Conservation (phyloP, 2,797 vertebrate species). For the Centroberyx gerrardi region DNA sequence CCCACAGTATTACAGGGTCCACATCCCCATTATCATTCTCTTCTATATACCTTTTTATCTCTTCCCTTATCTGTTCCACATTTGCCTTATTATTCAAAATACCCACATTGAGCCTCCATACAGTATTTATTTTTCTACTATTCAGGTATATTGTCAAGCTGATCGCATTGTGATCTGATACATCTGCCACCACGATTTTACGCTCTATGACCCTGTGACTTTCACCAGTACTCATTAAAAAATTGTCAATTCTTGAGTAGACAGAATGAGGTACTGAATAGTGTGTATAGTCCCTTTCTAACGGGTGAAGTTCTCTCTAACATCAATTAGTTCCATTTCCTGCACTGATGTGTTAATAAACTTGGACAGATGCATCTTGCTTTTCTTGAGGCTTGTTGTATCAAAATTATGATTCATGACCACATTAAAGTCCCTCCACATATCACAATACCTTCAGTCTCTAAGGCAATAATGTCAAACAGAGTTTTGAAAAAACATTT, state of each 20-base stretch:
- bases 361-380: slow-evolving; percentile 4
- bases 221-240: slow-evolving; percentile 23
- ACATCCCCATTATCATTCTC: slow-evolving; percentile 27
- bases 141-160: slow-evolving; percentile 24
- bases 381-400: slow-evolving; percentile 10
- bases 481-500: slow-evolving; percentile 7
- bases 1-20: not conserved
- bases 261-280: slow-evolving; percentile 10
- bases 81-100: slow-evolving; percentile 26
- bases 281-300: slow-evolving; percentile 26
- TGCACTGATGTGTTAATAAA: slow-evolving; percentile 1
- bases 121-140: not conserved
- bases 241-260: slow-evolving; percentile 22
- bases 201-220: slow-evolving; percentile 17
- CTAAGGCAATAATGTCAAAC: slow-evolving; percentile 1
- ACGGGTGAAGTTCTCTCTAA: slow-evolving; percentile 15
- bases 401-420: slow-evolving; percentile 17
- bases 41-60: slow-evolving; percentile 16
- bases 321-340: slow-evolving; percentile 29
- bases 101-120: slow-evolving; percentile 25
- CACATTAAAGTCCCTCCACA: slow-evolving; percentile 30
- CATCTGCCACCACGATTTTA: slow-evolving; percentile 20
- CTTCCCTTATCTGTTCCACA: slow-evolving; percentile 1
- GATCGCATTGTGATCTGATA: slow-evolving; percentile 30
- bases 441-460: slow-evolving; percentile 10